Conservation (phyloP, 2,113 vertebrate genomes). For the Lepisosteus oculatus region DNA sequence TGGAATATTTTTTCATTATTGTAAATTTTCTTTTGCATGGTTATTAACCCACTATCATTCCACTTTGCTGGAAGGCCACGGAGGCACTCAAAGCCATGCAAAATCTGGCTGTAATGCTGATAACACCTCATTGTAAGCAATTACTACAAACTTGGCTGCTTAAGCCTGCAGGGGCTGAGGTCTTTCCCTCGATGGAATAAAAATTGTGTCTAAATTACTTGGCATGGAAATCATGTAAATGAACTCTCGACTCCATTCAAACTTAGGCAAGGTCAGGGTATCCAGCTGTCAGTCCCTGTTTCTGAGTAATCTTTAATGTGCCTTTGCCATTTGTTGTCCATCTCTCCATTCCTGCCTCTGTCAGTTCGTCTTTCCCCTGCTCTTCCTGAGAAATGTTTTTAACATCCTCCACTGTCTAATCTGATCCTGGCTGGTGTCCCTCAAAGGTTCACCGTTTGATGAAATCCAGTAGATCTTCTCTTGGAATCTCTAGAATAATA, state of each 20-base stretch:
- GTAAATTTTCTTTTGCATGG: no score
- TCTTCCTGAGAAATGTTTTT: background rate
- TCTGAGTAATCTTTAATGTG: conserved; percentile 61
- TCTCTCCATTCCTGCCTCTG: conserved; percentile 30
- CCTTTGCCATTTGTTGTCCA: conserved; percentile 35
- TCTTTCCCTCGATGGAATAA: conserved; percentile 49
- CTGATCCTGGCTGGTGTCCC: background rate
- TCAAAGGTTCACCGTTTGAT: background rate
- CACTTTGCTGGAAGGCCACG: conserved; percentile 43
- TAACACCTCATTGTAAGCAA: conserved; percentile 55
- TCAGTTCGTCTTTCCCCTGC: conserved; percentile 35
- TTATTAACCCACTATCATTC: conserved; percentile 13
- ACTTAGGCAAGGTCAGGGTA: conserved; percentile 60
- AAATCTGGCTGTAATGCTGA: conserved; percentile 60
- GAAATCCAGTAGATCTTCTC: background rate
- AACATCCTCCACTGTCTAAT: conserved; percentile 8
- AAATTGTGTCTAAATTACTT: conserved; percentile 72
- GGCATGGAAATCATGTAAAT: conserved; percentile 69
- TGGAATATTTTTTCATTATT: no score
- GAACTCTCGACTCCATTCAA: conserved; percentile 50
- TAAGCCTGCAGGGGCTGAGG: conserved; percentile 49
- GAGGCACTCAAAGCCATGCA: conserved; percentile 48
- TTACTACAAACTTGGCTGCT: conserved; percentile 56
- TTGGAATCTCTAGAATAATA: conserved; percentile 7
- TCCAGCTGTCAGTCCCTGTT: conserved; percentile 63